Evolutionary conservation across 2,113 vertebrate genomes (phyloP).

Genomic region (Bos taurus): ARS-UCD2.0 NC_037328.1:127695501-127696000

Average conservation of each 20-base stretch:
- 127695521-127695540: slow-evolving; percentile 40
- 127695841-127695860: neutral
- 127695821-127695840: neutral
- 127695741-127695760: neutral
- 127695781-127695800: neutral
- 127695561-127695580: slow-evolving; percentile 27
- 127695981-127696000: neutral
- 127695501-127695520: slow-evolving; percentile 16
- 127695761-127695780: neutral
- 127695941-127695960: neutral
- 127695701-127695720: slow-evolving; percentile 46
- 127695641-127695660: neutral
- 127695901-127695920: neutral
- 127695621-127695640: neutral
- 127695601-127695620: neutral
- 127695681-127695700: slow-evolving; percentile 20
- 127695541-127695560: neutral
- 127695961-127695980: neutral
- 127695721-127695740: neutral
- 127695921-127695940: neutral
- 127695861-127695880: slow-evolving; percentile 23
- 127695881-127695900: neutral
- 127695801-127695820: neutral
- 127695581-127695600: slow-evolving; percentile 1
- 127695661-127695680: slow-evolving; percentile 5